phyloP scores from a whole-genome alignment of 2,888 invertebrate genomes.

The Corythucha ciliata region DNA sequence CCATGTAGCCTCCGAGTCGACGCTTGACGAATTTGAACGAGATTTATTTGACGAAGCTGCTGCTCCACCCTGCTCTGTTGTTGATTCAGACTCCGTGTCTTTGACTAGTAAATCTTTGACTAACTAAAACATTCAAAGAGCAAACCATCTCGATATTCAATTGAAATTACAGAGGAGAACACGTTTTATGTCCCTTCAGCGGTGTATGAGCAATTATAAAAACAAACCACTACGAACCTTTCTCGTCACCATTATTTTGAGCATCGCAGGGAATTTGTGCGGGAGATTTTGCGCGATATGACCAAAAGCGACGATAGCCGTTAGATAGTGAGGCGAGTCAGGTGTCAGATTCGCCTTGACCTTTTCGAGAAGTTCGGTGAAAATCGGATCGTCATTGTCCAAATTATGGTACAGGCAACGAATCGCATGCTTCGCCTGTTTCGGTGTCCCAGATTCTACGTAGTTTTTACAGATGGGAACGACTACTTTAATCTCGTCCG shows the following conservation, averaged over 20 bases:
- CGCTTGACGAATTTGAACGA: no score
- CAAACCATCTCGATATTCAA: neutral
- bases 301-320: conserved; percentile 87
- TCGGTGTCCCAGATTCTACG: conserved; percentile 80
- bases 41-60: no score
- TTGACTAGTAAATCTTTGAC: conserved; percentile 90
- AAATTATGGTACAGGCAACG: conserved; percentile 83
- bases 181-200: neutral
- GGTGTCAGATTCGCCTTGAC: conserved; percentile 65
- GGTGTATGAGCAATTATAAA: no score
- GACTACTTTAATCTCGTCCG: conserved; percentile 64
- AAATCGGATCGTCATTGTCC: conserved; percentile 60
- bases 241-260: conserved; percentile 89
- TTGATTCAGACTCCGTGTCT: conserved; percentile 50
- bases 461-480: conserved; percentile 80
- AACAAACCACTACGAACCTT: conserved; percentile 48
- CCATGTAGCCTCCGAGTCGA: conserved; percentile 56
- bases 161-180: neutral
- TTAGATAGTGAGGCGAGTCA: conserved; percentile 72
- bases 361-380: conserved; percentile 72
- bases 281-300: conserved; percentile 91
- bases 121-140: no score
- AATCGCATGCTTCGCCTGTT: conserved; percentile 94
- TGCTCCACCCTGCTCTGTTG: no score
- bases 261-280: conserved; percentile 76